Conservation (phyloP, 37 sponge, comb jelly and placozoan species). For the Cliona cf. orientalis region DNA sequence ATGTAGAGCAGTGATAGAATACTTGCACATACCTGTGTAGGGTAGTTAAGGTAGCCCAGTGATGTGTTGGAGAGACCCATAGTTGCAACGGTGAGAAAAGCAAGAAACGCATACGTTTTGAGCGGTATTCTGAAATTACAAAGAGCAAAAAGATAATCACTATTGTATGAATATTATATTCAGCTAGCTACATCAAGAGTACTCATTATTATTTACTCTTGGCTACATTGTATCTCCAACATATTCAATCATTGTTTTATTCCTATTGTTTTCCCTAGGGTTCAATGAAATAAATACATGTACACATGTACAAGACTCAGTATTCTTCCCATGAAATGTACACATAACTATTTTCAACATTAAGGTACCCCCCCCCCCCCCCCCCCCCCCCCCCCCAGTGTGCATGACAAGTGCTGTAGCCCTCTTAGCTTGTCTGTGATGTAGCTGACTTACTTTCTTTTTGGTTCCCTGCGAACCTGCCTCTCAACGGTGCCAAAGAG, state of each 20-base stretch:
- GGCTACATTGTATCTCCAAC: no score
- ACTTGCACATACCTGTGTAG: slow-evolving; percentile 64
- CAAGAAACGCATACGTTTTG: slow-evolving; percentile 48
- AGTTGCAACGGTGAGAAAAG: slow-evolving; percentile 79
- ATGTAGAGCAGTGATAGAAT: no score
- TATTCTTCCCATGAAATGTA: no score
- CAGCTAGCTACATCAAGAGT: background rate
- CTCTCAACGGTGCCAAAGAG: slow-evolving; percentile 58
- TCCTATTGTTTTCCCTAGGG: no score
- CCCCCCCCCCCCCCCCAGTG: no score
- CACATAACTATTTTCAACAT: no score
- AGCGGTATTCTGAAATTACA: slow-evolving; percentile 64
- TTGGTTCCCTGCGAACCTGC: slow-evolving; percentile 6
- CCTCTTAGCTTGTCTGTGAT: background rate
- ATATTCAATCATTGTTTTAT: no score
- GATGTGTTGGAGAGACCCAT: slow-evolving; percentile 88
- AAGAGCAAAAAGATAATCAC: background rate
- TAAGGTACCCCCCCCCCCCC: no score
- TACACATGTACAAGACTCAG: no score
- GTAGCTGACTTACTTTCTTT: slow-evolving; percentile 14
- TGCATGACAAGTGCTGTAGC: no score
- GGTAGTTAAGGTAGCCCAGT: slow-evolving; percentile 88
- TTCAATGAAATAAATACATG: no score
- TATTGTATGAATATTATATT: background rate
- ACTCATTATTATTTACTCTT: no score